A percentile compares a stretch with the other conserved stretches of the same genome.
phyloP scores from a whole-genome alignment of 2,888 invertebrate genomes.

The Eupithecia vulgata region DNA sequence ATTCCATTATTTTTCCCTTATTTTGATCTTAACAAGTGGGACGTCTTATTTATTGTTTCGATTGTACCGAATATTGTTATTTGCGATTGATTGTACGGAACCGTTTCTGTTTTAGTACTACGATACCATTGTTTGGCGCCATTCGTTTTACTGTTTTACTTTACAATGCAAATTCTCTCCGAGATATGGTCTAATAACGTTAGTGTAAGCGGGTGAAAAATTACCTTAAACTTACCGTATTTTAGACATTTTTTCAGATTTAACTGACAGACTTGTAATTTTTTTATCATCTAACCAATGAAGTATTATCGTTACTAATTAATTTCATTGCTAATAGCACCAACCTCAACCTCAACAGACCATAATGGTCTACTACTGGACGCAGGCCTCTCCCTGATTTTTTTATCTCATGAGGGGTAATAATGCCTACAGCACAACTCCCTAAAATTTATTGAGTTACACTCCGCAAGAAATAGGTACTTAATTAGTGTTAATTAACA shows the following conservation, averaged over 20 bases:
- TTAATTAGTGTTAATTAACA: too few species aligned
- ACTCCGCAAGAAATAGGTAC: too few species aligned
- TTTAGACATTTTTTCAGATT: not conserved
- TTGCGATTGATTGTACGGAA: not conserved
- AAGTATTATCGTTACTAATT: too few species aligned
- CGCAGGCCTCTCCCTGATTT: too few species aligned
- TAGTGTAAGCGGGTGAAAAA: not conserved
- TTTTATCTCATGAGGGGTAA: too few species aligned
- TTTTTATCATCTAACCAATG: not conserved
- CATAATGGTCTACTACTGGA: too few species aligned
- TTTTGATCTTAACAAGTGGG: constrained; percentile 38
- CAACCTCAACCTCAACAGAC: too few species aligned
- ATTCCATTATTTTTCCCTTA: constrained; percentile 54
- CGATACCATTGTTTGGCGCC: not conserved
- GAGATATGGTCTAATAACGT: not conserved
- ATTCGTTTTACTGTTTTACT: not conserved
- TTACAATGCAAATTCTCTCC: not conserved
- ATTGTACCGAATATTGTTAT: constrained; percentile 20
- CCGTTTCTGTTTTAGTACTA: not conserved
- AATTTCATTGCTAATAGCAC: too few species aligned
- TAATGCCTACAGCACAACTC: too few species aligned
- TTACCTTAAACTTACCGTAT: too few species aligned
- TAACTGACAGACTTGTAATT: not conserved
- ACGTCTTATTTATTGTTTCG: constrained; percentile 31
- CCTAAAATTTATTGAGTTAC: too few species aligned